Conservation (phyloP, 2,888 invertebrate species). For the Pachydiplax longipennis region DNA sequence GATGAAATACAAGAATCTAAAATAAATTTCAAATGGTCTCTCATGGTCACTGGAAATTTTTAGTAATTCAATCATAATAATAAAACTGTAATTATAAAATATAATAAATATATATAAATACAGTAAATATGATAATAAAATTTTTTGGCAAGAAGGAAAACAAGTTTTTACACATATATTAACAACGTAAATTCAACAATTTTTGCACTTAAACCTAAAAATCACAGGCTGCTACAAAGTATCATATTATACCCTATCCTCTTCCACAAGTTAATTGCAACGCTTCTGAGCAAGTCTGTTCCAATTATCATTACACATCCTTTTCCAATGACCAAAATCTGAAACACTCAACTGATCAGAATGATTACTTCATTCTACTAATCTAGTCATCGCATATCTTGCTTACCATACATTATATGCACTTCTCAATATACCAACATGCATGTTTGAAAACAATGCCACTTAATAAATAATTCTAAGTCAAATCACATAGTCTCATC, state of each 20-base stretch:
- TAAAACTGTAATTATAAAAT: too few relatives aligned
- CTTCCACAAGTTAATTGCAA: neutral
- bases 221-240: conserved; percentile 24
- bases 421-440: neutral
- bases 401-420: neutral
- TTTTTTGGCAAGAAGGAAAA: conserved; percentile 36
- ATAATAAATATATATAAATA: too few relatives aligned
- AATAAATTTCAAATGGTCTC: neutral
- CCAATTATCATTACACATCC: neutral
- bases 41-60: neutral
- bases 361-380: neutral
- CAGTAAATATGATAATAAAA: neutral
- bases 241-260: neutral
- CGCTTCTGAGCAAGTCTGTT: neutral
- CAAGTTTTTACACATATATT: conserved; percentile 14
- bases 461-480: neutral
- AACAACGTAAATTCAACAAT: conserved; percentile 32
- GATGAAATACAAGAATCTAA: neutral
- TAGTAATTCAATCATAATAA: too few relatives aligned
- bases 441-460: neutral
- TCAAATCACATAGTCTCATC: neutral
- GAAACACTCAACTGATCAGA: neutral
- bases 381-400: neutral
- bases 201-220: neutral
- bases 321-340: neutral